Conservation (phyloP, 2,888 invertebrate species). For the Amblyjoppa proteus region DNA sequence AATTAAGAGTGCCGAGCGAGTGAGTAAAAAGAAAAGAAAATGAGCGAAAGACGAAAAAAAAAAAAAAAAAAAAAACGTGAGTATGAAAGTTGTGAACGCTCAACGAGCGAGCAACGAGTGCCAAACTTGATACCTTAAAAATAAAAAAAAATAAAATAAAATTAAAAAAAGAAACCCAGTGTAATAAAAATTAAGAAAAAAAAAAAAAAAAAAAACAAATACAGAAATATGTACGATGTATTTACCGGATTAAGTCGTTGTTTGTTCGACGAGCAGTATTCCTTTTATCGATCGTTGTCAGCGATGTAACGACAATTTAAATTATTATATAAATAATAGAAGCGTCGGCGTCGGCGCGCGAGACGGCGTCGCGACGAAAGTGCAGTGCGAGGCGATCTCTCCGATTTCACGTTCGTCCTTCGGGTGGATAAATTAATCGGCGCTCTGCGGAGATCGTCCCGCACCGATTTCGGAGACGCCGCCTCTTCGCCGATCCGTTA, state of each 20-base stretch:
- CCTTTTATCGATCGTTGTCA: slow-evolving; percentile 81
- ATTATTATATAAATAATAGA: slow-evolving; percentile 79
- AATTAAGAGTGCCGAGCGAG: slow-evolving; percentile 46
- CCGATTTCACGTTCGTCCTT: neutral
- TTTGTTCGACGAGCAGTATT: slow-evolving; percentile 81
- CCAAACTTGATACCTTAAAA: slow-evolving; percentile 81
- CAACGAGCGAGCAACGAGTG: slow-evolving; percentile 77
- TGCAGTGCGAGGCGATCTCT: slow-evolving; percentile 49
- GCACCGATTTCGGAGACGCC: slow-evolving; percentile 20
- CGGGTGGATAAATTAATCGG: slow-evolving; percentile 21
- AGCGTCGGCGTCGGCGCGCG: slow-evolving; percentile 55
- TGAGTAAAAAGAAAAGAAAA: slow-evolving; percentile 40
- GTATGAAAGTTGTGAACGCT: slow-evolving; percentile 63
- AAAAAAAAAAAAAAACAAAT: slow-evolving; percentile 57
- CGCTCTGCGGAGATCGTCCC: slow-evolving; percentile 32
- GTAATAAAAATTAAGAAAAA: slow-evolving; percentile 71
- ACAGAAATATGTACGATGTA: slow-evolving; percentile 79
- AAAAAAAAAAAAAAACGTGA: slow-evolving; percentile 4
- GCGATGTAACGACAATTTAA: slow-evolving; percentile 82
- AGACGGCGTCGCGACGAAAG: slow-evolving; percentile 34
- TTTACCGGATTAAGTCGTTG: slow-evolving; percentile 78
- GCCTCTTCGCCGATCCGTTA: slow-evolving; percentile 37
- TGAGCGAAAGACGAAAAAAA: slow-evolving; percentile 9
- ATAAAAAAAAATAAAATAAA: neutral
- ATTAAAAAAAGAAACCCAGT: slow-evolving; percentile 74